A percentile compares a stretch with the other conserved stretches of the same genome.
Conservation (phyloP, 2,797 vertebrate species). For the Squalus acanthias region DNA sequence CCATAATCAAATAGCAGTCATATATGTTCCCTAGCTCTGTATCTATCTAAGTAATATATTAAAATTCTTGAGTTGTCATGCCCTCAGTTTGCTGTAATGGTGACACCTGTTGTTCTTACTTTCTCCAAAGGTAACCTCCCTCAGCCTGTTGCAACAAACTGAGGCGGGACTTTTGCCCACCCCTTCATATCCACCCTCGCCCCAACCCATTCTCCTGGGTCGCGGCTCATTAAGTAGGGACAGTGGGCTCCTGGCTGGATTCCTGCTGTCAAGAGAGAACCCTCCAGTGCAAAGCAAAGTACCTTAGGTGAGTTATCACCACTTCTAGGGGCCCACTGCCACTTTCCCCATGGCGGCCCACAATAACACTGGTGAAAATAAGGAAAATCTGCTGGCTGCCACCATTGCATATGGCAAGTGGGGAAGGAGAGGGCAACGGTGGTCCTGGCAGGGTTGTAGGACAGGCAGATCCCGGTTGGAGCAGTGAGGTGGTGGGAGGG, state of each 20-base stretch:
- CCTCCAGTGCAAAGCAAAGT: not conserved
- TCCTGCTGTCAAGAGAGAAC: not conserved
- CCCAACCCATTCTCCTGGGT: not conserved
- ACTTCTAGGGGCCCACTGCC: not conserved
- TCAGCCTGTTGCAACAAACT: not conserved
- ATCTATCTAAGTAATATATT: not conserved
- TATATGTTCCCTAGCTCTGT: not conserved
- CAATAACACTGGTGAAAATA: not conserved
- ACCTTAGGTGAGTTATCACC: not conserved
- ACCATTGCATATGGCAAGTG: not conserved
- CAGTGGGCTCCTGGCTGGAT: not conserved
- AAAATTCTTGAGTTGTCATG: not conserved
- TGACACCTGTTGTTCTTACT: no score
- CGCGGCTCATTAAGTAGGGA: not conserved
- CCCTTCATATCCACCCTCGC: no score
- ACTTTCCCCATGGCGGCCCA: not conserved
- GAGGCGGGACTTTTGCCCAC: no score
- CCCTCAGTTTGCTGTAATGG: not conserved
- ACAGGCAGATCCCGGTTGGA: not conserved
- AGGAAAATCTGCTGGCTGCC: not conserved
- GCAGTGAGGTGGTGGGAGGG: not conserved
- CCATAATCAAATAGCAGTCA: not conserved
- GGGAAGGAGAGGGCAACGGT: not conserved
- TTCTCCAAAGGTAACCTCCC: no score
- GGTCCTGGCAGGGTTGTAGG: not conserved